A percentile compares a stretch with the other conserved stretches of the same genome.
phyloP scores from a whole-genome alignment of 1,140 invertebrate genomes.

The Antheraea pernyi region DNA sequence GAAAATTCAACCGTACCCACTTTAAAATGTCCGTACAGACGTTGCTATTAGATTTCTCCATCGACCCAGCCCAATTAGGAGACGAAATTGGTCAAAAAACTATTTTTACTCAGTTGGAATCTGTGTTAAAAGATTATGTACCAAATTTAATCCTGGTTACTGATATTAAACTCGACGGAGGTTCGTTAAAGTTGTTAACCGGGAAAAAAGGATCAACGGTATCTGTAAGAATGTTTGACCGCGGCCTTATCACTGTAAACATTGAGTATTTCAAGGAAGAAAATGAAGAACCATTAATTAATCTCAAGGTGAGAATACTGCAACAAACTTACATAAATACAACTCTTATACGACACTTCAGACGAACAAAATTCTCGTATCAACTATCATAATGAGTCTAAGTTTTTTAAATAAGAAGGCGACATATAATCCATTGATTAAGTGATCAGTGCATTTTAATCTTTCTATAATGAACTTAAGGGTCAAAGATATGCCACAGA shows the following conservation, averaged over 20 bases:
- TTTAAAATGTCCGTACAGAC: slow-evolving; percentile 88
- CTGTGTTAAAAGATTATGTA: slow-evolving; percentile 84
- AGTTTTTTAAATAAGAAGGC: too few relatives aligned
- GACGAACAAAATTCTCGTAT: not conserved
- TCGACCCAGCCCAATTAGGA: slow-evolving; percentile 83
- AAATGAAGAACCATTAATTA: slow-evolving; percentile 84
- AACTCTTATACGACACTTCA: not conserved
- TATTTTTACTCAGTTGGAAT: slow-evolving; percentile 83
- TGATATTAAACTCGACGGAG: slow-evolving; percentile 82
- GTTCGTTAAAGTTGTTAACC: slow-evolving; percentile 83
- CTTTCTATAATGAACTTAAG: too few relatives aligned
- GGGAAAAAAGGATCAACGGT: slow-evolving; percentile 85
- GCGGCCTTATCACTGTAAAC: slow-evolving; percentile 88
- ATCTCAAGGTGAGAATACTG: slow-evolving; percentile 83
- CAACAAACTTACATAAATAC: too few relatives aligned
- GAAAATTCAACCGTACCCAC: slow-evolving; percentile 3
- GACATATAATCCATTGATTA: too few relatives aligned
- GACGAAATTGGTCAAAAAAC: slow-evolving; percentile 83
- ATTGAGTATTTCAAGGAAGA: slow-evolving; percentile 90
- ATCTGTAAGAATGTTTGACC: slow-evolving; percentile 85
- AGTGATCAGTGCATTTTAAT: too few relatives aligned
- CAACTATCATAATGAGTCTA: too few relatives aligned
- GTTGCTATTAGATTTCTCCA: slow-evolving; percentile 88
- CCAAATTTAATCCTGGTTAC: slow-evolving; percentile 82
- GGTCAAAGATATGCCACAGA: too few relatives aligned